phyloP scores from a whole-genome alignment of 2,797 vertebrate genomes.

The Chloroceryle inda region DNA sequence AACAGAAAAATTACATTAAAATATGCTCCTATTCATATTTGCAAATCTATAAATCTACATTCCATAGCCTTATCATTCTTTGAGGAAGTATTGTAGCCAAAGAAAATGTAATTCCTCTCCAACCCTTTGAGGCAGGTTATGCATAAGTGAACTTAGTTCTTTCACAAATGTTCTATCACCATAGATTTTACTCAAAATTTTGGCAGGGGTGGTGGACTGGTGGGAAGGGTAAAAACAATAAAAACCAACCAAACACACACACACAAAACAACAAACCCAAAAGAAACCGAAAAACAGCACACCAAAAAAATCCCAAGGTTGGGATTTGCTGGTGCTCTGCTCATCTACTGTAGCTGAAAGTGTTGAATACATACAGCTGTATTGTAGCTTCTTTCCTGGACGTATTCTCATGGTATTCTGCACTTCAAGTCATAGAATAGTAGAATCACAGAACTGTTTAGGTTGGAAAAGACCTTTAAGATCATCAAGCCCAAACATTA shows the following conservation, averaged over 20 bases:
- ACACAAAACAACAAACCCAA: too few relatives aligned
- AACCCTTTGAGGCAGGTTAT: background rate
- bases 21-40: background rate
- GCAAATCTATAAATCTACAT: background rate
- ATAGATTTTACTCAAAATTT: background rate
- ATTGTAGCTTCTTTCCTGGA: background rate
- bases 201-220: fast-evolving
- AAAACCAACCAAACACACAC: too few relatives aligned
- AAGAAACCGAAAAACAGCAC: too few relatives aligned
- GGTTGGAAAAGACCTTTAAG: too few relatives aligned
- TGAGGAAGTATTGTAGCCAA: background rate
- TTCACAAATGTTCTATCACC: background rate
- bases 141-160: background rate
- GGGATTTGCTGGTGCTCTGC: background rate
- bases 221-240: too few relatives aligned
- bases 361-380: background rate
- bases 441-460: too few relatives aligned
- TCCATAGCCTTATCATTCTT: background rate
- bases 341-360: background rate
- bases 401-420: background rate
- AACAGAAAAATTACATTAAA: background rate
- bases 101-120: background rate
- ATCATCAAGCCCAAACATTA: too few relatives aligned
- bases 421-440: background rate
- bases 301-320: background rate